Evolutionary conservation across 2,797 vertebrate species (phyloP).

Genomic region (Chiroxiphia lanceolata): DNA sequence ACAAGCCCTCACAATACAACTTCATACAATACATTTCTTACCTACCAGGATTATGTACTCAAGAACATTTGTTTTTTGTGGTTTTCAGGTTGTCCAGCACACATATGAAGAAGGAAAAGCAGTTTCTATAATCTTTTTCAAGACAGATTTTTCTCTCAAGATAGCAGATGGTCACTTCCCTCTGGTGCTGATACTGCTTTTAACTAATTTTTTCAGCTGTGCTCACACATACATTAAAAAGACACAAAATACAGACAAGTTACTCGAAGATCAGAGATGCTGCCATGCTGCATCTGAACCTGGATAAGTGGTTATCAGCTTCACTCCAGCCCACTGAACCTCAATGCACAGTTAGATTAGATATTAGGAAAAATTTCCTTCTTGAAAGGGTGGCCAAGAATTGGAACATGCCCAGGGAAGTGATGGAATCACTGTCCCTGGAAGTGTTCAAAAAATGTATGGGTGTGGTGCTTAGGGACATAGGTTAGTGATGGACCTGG

Average conservation of each 20-base stretch:
- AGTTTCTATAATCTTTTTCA: neutral
- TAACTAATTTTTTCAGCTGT: neutral
- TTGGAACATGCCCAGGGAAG: neutral
- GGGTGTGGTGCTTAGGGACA: neutral
- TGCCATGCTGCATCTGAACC: neutral
- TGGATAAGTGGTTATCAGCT: neutral
- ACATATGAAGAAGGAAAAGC: neutral
- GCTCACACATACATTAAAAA: slow-evolving; percentile 6
- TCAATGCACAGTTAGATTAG: neutral
- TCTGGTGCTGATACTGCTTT: neutral
- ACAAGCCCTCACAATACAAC: neutral
- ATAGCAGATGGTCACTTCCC: neutral
- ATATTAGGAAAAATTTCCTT: neutral
- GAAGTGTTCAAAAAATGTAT: neutral
- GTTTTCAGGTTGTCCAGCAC: neutral
- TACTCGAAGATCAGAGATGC: neutral
- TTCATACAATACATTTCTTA: neutral
- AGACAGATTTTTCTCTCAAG: slow-evolving; percentile 10
- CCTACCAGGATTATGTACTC: neutral
- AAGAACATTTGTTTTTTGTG: neutral
- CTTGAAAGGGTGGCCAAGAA: no score
- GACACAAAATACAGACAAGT: neutral
- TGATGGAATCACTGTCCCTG: neutral
- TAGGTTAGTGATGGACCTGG: neutral
- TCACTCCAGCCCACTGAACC: neutral